Base-by-base conservation (phyloP, 2,888 invertebrate species). In the Cataglyphis altisquamis region DNA sequence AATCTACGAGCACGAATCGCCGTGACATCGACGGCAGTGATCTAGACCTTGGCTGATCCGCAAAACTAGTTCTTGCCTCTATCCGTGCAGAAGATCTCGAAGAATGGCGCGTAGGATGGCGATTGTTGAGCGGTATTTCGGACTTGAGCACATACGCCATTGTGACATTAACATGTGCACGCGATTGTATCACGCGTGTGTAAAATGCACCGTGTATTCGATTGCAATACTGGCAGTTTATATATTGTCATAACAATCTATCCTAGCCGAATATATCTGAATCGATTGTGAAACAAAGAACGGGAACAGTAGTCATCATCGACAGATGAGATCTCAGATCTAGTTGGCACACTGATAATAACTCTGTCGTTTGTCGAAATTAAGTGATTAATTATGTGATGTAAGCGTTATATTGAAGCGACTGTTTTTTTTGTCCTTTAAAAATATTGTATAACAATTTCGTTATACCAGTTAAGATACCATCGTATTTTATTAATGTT, bases 41-140 rank as follows among this genome's bases (percentile, higher is more conserved):
- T 89, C 90, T 89, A 89, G 89, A 90, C 88, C 88, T 89, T 89
- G 90, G 85, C 83, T 83, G 67, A 89, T 77, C 77, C 78, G 84
- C 81, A 87, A 83, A 92, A 91, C 91, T 92, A 91, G 91, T 91
- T 92, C 89, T 87, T 60, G 63, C 45, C 66, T 82, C 88, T 92
- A 92, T 92, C 91, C 92, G 83, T 60, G 83, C 80, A 57, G 89
- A 87, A 86, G 85, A 92, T 92, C 91, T 85, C 85, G 86, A 88
- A 80, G 91, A 90, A 90, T 83, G 86, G 83, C 84, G 84, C 87
- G 89, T 85, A 90, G 88, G 89, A 87, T 84, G 89, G 81, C 86
- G 91, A 91, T 90, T 90, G 90, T 90, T 90, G 84, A 88, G 86
- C 84, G 86, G 90, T 82, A 84, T 88, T 89, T 89, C 81, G 84